Conservation (phyloP, 2,113 vertebrate species). For the Dendrocopos noguchii region DNA sequence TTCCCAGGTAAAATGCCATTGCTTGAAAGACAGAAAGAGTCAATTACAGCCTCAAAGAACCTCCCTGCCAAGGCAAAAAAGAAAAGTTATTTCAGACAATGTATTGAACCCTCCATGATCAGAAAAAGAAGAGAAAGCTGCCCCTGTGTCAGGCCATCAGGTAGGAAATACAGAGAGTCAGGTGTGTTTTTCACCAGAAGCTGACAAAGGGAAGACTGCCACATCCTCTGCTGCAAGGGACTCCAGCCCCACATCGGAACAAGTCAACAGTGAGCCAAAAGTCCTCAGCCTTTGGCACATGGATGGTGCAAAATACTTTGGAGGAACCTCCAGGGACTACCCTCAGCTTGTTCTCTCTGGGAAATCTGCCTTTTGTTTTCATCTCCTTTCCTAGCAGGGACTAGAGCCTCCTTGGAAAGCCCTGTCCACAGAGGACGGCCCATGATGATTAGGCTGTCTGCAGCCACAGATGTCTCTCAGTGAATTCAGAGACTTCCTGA, state of each 20-base stretch:
- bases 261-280: neutral
- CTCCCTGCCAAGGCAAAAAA: neutral
- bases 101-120: neutral
- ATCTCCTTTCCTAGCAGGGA: neutral
- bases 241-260: neutral
- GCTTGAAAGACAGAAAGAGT: constrained; percentile 1
- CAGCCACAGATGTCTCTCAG: neutral
- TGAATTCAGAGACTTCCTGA: neutral
- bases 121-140: neutral
- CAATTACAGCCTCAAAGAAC: constrained; percentile 28
- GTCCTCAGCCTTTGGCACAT: accelerated
- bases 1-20: constrained; percentile 18
- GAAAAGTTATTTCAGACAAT: neutral
- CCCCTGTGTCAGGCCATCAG: neutral
- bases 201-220: neutral
- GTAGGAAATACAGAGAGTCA: neutral
- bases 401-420: neutral
- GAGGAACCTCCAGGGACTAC: neutral
- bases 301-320: neutral
- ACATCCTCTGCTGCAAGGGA: neutral
- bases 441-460: accelerated
- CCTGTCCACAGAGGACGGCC: accelerated
- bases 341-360: neutral
- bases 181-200: neutral
- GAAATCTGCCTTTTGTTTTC: neutral